These are phyloP conservation scores for Xylota sylvarum DNA, from an alignment of 2,888 invertebrate genomes.

Conservation along the genomic window DNA sequence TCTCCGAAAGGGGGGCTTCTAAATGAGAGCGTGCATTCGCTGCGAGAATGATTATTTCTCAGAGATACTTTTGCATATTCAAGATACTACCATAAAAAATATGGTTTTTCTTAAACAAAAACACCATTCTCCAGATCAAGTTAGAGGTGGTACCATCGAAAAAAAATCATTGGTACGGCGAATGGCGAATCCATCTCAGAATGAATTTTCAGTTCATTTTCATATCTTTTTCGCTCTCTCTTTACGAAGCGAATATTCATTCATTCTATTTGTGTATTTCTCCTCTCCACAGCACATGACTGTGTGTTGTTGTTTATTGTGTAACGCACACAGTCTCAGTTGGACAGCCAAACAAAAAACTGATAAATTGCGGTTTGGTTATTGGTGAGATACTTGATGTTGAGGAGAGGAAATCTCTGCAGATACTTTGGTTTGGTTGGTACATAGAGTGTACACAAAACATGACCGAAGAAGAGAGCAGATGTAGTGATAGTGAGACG, in stretches of 20 bases:
- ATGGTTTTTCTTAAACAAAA: neutral
- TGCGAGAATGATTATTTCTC: neutral
- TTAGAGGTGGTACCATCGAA: neutral
- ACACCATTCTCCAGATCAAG: neutral
- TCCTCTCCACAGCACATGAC: neutral
- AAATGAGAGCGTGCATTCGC: neutral
- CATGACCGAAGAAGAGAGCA: conserved; percentile 38
- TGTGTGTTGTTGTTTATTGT: conserved; percentile 5
- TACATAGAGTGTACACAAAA: conserved; percentile 43
- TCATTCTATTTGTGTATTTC: conserved; percentile 1
- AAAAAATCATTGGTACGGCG: neutral
- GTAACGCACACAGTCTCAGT: conserved; percentile 3
- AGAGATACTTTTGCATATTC: neutral
- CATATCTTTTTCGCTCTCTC: conserved; percentile 22
- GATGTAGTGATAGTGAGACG: conserved; percentile 41
- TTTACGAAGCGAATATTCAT: conserved; percentile 52
- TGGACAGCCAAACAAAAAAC: conserved; percentile 48
- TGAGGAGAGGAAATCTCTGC: conserved; percentile 74
- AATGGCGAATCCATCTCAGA: conserved; percentile 56
- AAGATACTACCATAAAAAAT: neutral
- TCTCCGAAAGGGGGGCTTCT: neutral
- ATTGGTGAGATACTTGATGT: conserved; percentile 75
- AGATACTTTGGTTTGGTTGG: conserved; percentile 64
- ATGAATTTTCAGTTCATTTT: conserved; percentile 54
- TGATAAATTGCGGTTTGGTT: conserved; percentile 75